phyloP scores from a whole-genome alignment of 2,797 vertebrate genomes.

The Spea hammondii region DNA sequence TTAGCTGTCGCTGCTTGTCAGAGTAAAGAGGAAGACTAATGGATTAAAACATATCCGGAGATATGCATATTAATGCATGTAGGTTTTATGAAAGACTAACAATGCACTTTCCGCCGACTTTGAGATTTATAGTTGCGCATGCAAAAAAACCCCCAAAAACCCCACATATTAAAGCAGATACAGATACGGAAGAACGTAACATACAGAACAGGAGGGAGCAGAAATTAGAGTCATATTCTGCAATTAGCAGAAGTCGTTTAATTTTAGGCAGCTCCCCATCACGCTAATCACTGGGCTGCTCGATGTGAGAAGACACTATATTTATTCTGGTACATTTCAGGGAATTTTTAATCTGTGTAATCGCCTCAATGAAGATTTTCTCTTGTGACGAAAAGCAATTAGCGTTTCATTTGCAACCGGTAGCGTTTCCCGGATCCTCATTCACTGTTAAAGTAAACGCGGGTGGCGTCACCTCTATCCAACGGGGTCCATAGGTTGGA shows the following conservation, averaged over 20 bases:
- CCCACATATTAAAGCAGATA: background rate
- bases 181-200: too few species aligned
- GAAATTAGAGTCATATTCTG: constrained; percentile 7
- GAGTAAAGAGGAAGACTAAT: constrained; percentile 41
- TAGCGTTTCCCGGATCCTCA: constrained; percentile 57
- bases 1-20: constrained; percentile 46
- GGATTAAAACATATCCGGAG: constrained; percentile 34
- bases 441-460: constrained; percentile 45
- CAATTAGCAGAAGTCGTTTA: constrained; percentile 36
- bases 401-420: constrained; percentile 67
- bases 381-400: constrained; percentile 69
- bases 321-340: constrained; percentile 65
- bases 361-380: constrained; percentile 70
- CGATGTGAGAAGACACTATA: constrained; percentile 61
- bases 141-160: background rate
- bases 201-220: background rate
- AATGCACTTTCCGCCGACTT: constrained; percentile 10
- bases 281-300: constrained; percentile 46
- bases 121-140: constrained; percentile 26
- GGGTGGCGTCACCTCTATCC: constrained; percentile 51
- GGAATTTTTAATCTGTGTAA: constrained; percentile 70
- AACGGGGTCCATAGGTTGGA: constrained; percentile 25
- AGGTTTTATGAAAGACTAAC: constrained; percentile 45
- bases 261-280: constrained; percentile 3
- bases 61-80: constrained; percentile 46